These are phyloP conservation scores for Nineta flava DNA, from an alignment of 2,888 invertebrate species.

Conservation along the genomic window DNA sequence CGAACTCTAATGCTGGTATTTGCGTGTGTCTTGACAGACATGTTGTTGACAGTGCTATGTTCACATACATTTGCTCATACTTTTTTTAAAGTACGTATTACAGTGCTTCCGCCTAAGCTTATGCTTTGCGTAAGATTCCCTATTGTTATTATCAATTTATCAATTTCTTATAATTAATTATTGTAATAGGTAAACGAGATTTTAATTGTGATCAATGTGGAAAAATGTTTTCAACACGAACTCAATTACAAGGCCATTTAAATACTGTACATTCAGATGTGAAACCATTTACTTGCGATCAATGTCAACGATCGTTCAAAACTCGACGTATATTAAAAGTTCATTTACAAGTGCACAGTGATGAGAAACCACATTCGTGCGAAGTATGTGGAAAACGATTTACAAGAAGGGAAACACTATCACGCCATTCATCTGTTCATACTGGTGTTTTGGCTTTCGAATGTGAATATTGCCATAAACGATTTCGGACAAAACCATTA, in stretches of 20 bases:
- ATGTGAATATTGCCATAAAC: constrained; percentile 59
- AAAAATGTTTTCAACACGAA: not conserved
- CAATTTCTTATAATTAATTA: too few relatives aligned
- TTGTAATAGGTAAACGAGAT: not conserved
- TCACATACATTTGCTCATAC: too few relatives aligned
- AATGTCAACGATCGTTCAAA: not conserved
- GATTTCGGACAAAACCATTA: constrained; percentile 60
- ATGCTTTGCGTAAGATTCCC: too few relatives aligned
- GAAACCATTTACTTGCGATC: not conserved
- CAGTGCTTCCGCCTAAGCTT: too few relatives aligned
- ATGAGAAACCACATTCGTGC: not conserved
- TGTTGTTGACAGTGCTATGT: too few relatives aligned
- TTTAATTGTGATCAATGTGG: not conserved
- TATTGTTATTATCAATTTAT: too few relatives aligned
- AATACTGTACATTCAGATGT: not conserved
- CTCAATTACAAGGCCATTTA: not conserved
- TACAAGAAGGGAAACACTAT: not conserved
- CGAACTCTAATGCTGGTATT: too few relatives aligned
- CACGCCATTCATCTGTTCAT: constrained; percentile 19
- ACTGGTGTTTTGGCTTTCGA: constrained; percentile 64
- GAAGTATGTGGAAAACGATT: not conserved
- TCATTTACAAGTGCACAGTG: not conserved
- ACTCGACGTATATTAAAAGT: not conserved
- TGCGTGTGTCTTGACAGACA: too few relatives aligned
- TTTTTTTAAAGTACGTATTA: too few relatives aligned